Conservation (phyloP, 2,113 vertebrate genomes). For the Pachycephala philippinensis region DNA sequence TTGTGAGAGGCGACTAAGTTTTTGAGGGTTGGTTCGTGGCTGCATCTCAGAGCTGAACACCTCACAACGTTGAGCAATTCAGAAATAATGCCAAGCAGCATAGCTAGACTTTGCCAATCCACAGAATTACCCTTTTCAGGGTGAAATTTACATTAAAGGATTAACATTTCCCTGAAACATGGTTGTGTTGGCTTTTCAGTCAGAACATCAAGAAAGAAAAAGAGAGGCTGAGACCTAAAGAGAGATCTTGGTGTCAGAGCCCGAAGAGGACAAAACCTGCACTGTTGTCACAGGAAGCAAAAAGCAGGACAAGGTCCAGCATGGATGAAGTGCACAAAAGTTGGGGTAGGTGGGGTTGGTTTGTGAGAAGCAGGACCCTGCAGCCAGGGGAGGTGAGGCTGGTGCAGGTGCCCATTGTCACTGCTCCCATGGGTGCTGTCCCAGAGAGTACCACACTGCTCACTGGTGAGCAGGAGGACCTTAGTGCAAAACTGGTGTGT, state of each 20-base stretch:
- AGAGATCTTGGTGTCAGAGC: not conserved
- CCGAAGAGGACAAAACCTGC: not conserved
- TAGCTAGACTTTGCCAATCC: not conserved
- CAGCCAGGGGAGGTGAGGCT: not conserved
- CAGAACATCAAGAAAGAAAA: not conserved
- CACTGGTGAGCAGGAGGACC: not conserved
- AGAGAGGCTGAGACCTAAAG: not conserved
- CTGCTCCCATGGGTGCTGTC: accelerated
- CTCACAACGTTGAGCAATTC: not conserved
- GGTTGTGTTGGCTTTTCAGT: not conserved
- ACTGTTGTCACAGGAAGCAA: not conserved
- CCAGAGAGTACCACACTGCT: not conserved
- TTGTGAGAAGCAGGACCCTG: not conserved
- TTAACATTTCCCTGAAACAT: not conserved
- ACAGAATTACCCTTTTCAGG: not conserved
- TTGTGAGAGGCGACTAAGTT: not conserved
- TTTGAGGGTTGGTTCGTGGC: not conserved
- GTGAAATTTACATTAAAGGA: not conserved
- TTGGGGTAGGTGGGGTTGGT: not conserved
- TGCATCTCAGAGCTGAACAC: not conserved
- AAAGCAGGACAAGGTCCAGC: not conserved
- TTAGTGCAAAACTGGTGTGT: not conserved
- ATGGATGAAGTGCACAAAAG: not conserved
- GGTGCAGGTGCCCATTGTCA: accelerated
- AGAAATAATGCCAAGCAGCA: not conserved